Conservation (phyloP, 2,797 vertebrate genomes). For the Hemitrygon akajei region DNA sequence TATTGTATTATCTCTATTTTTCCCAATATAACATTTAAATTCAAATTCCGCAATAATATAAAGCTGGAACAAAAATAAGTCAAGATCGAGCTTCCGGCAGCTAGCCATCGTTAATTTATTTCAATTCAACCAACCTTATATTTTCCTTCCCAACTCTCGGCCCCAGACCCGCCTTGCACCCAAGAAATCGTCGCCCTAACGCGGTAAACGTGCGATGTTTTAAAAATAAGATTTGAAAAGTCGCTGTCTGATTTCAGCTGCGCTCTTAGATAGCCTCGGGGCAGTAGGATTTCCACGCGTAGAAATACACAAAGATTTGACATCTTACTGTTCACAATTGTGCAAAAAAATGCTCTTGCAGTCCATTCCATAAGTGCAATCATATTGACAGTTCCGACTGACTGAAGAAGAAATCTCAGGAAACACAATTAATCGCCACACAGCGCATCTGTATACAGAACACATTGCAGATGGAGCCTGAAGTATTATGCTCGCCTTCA, state of each 20-base stretch:
- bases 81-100: background rate
- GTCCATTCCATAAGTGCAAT: too few relatives aligned
- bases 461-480: background rate
- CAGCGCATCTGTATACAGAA: too few relatives aligned
- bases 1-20: background rate
- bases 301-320: background rate
- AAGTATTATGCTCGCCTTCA: background rate
- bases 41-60: background rate
- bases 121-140: background rate
- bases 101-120: background rate
- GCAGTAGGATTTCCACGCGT: background rate
- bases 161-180: background rate
- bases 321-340: background rate
- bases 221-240: background rate
- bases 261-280: background rate
- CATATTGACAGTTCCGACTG: background rate
- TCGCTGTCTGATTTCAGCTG: background rate
- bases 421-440: background rate
- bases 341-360: background rate
- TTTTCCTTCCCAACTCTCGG: background rate
- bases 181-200: background rate
- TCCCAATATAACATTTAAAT: background rate
- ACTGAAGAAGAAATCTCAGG: background rate
- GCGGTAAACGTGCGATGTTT: background rate
- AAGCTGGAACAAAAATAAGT: background rate